These are phyloP conservation scores for Chondrosia reniformis DNA, from an alignment of 37 sponge, comb jelly and placozoan genomes.

Conservation along the genomic window DNA sequence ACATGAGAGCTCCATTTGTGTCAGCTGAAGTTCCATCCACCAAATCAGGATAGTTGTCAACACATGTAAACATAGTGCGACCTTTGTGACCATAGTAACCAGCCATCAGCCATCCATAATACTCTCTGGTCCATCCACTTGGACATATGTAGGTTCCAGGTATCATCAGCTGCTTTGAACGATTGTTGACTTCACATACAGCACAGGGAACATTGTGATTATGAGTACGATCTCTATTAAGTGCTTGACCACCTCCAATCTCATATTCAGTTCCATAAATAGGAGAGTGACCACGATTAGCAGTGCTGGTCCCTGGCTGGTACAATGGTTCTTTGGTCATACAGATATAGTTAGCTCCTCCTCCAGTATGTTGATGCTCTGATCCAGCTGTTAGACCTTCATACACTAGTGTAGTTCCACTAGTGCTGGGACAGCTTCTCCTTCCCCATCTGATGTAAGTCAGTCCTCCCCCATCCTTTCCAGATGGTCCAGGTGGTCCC, in stretches of 20 bases:
- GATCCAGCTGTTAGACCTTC: conserved; percentile 21
- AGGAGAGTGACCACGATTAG: not conserved
- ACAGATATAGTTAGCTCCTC: conserved; percentile 53
- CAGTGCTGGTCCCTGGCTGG: conserved; percentile 1
- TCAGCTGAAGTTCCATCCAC: conserved; percentile 10
- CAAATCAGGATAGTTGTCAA: conserved; percentile 39
- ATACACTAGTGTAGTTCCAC: conserved; percentile 41
- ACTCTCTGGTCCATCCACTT: conserved; percentile 46
- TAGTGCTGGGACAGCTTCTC: conserved; percentile 24
- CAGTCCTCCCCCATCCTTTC: not conserved
- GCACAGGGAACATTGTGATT: conserved; percentile 53
- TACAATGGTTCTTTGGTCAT: conserved; percentile 31
- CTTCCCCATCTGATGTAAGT: conserved; percentile 34
- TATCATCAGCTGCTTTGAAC: conserved; percentile 32
- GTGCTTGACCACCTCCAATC: not conserved
- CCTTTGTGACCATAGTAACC: not conserved
- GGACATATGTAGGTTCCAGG: conserved; percentile 43
- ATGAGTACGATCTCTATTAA: not conserved
- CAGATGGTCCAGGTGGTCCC: conserved; percentile 22
- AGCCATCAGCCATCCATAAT: conserved; percentile 55
- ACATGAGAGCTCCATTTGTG: conserved; percentile 27
- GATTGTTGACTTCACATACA: conserved; percentile 36
- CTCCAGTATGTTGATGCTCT: conserved; percentile 24
- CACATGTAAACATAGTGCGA: conserved; percentile 38
- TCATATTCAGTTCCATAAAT: conserved; percentile 46